Evolutionary conservation across 2,797 vertebrate genomes (phyloP).

Genomic region (Lerista edwardsae): DNA sequence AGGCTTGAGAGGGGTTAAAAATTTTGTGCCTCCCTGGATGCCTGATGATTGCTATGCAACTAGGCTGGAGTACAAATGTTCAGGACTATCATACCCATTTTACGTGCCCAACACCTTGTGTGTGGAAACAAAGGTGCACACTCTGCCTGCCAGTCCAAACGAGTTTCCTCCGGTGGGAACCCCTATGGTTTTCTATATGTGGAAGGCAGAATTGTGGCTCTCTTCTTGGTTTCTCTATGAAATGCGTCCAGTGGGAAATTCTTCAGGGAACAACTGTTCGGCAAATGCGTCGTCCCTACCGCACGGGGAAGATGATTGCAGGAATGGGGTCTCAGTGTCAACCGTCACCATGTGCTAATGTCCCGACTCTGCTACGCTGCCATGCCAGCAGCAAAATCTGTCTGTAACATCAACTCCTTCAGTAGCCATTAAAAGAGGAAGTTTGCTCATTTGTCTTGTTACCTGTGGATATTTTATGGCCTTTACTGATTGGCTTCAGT

Average conservation of each 20-base stretch:
- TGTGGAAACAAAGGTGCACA: not conserved
- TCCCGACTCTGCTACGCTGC: not conserved
- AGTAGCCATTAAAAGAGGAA: not conserved
- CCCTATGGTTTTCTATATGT: not conserved
- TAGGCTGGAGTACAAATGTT: not conserved
- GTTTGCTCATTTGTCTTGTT: not conserved
- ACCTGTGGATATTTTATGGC: conserved; percentile 24
- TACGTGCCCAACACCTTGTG: not conserved
- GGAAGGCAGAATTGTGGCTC: not conserved
- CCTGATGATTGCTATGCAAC: too few relatives aligned
- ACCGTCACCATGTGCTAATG: not conserved
- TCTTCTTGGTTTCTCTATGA: not conserved
- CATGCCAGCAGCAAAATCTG: not conserved
- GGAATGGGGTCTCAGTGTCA: not conserved
- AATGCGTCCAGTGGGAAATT: not conserved
- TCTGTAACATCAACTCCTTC: not conserved
- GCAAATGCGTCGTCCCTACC: not conserved
- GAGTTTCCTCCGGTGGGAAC: not conserved
- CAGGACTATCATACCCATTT: not conserved
- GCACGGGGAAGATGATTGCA: not conserved
- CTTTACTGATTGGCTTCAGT: conserved; percentile 14
- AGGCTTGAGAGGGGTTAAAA: too few relatives aligned
- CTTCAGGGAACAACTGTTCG: not conserved
- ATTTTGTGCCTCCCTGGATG: too few relatives aligned
- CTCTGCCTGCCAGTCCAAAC: not conserved